Evolutionary conservation across 2,797 vertebrate genomes (phyloP), one percentile per base, ranked within the genome.

Genomic region (Acanthurus tractus): DNA sequence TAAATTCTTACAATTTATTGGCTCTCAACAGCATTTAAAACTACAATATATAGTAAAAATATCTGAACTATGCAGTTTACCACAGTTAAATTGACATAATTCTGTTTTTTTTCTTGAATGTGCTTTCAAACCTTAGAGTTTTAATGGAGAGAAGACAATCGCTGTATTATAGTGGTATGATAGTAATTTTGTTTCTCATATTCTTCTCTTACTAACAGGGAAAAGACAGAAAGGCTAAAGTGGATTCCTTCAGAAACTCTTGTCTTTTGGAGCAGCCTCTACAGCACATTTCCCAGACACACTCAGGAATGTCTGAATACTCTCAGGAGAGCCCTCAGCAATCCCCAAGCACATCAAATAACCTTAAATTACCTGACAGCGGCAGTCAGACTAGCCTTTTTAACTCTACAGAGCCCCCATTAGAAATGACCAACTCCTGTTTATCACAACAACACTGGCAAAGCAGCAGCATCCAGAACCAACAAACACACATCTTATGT

Each of bases 181-280:
- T 45, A 34, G 53, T 79, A 57, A 84, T 61, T 49, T 12, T 64
- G 8, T 22, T 57, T 15, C 49, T 69, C 12, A 64, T 76, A 45
- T 82, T 66, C 72, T 77, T 90, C 34, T 90, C 70, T 91, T 86
- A 56, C 79, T 81, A 85, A 83, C 89, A 95, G 94, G 85, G 54
- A 54, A 63, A 85, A 58, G 83, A 87, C 36, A 42, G 0, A 56
- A 49, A 5, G 14, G 25, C 8, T 50, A 71, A 65, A 29, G 52
- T 6, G 36, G 84, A 84, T 58, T 76, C 78, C 63, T 52, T 53
- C 38, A 70, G 82, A 82, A 70, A 64, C 63, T 71, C 66, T 34
- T 57, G 70, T 61, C 58, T 65, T 67, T 54, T 80, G 13, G 67
- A 80, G 53, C 83, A 86, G 46, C 79, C 65, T 75, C 66, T 78